These are phyloP conservation scores for Oryzias curvinotus DNA, from an alignment of 2,113 vertebrate species.

Conservation along the genomic window DNA sequence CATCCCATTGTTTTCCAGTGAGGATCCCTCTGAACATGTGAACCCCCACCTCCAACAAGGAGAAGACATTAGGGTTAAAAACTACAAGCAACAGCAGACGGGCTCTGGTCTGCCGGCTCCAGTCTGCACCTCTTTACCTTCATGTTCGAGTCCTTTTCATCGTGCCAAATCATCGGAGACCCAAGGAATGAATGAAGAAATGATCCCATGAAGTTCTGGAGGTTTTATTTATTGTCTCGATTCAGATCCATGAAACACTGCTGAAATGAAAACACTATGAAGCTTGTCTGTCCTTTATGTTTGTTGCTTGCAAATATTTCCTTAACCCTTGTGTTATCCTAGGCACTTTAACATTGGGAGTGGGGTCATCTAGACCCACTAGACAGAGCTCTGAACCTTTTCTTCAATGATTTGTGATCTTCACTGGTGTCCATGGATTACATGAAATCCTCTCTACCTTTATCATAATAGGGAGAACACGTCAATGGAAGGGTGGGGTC, in stretches of 20 bases:
- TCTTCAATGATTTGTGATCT: too few species aligned
- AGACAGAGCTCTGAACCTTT: too few species aligned
- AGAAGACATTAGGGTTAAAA: constrained; percentile 12
- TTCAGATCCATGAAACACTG: constrained; percentile 6
- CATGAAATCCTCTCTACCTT: too few species aligned
- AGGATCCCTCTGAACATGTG: constrained; percentile 15
- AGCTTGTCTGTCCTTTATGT: constrained; percentile 1
- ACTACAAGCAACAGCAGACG: neutral
- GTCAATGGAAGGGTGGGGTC: too few species aligned
- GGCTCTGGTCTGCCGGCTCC: constrained; percentile 6
- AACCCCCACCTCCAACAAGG: neutral
- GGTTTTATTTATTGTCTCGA: neutral
- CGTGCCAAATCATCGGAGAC: constrained; percentile 25
- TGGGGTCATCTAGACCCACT: too few species aligned
- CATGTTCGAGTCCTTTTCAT: neutral
- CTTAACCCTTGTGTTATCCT: too few species aligned
- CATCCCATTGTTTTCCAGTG: constrained; percentile 48
- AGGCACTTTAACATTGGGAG: too few species aligned
- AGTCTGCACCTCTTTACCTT: constrained; percentile 5
- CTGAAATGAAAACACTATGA: constrained; percentile 42
- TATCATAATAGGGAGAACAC: too few species aligned
- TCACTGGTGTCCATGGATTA: too few species aligned
- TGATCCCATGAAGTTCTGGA: neutral
- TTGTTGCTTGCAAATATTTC: constrained; percentile 34
- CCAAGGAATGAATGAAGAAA: neutral